These are phyloP conservation scores for Carcinoscorpius rotundicauda DNA, from an alignment of 1,140 invertebrate species.

Conservation along the genomic window DNA sequence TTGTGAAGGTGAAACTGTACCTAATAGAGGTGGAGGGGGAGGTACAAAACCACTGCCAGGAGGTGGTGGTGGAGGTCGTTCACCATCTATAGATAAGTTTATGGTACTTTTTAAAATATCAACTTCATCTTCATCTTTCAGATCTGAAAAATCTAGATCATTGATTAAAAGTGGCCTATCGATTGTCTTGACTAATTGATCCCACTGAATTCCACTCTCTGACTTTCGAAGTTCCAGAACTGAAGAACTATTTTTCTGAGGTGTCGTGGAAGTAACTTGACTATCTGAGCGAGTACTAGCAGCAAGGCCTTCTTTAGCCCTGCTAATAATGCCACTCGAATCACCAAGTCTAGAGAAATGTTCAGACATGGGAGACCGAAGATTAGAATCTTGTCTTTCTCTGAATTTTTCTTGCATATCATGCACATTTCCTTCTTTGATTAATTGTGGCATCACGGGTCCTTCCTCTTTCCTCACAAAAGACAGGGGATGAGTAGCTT, in stretches of 20 bases:
- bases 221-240: background rate
- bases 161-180: conserved; percentile 76
- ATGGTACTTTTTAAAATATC: conserved; percentile 21
- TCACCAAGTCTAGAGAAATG: conserved; percentile 49
- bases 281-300: background rate
- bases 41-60: conserved; percentile 9
- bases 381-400: conserved; percentile 38
- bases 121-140: conserved; percentile 55
- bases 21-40: conserved; percentile 9
- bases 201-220: conserved; percentile 67
- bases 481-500: conserved; percentile 19
- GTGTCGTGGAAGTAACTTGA: too few species aligned
- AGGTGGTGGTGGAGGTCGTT: conserved; percentile 12
- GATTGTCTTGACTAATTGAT: conserved; percentile 67
- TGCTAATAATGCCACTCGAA: conserved; percentile 76
- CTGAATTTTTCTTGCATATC: conserved; percentile 26
- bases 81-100: conserved; percentile 4
- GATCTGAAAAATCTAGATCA: conserved; percentile 91
- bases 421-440: conserved; percentile 15
- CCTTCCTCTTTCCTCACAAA: conserved; percentile 40
- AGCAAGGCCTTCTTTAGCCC: conserved; percentile 70
- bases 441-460: conserved; percentile 20
- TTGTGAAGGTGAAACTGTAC: conserved; percentile 1
- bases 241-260: background rate
- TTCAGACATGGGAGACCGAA: conserved; percentile 37